Conservation (phyloP, 2,888 invertebrate species). For the Drosophila mimetica region DNA sequence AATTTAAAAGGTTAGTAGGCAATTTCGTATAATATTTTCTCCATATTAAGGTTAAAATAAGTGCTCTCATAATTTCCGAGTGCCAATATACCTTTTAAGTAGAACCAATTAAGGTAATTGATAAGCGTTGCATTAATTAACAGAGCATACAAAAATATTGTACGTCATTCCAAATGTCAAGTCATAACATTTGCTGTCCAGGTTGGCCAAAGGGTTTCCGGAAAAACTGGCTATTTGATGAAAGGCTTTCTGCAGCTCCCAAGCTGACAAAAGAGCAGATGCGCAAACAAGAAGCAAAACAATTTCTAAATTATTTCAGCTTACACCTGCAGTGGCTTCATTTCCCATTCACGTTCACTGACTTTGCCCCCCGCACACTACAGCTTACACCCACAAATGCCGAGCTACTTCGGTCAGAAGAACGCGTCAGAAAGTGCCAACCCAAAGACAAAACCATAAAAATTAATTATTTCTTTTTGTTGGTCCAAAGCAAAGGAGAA, state of each 20-base stretch:
- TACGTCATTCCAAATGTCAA: background rate
- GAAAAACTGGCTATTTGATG: background rate
- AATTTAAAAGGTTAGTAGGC: too few species aligned
- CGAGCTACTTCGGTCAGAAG: background rate
- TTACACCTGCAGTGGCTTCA: constrained; percentile 58
- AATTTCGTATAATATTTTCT: too few species aligned
- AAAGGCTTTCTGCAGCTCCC: constrained; percentile 8
- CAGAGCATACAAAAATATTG: too few species aligned
- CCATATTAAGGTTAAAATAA: too few species aligned
- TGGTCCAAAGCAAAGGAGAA: constrained; percentile 46
- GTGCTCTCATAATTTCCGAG: too few species aligned
- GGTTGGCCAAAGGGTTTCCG: too few species aligned
- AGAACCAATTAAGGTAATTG: too few species aligned
- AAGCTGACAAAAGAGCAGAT: constrained; percentile 9
- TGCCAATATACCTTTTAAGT: too few species aligned
- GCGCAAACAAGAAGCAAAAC: constrained; percentile 16
- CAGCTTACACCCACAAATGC: constrained; percentile 2
- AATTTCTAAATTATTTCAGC: constrained; percentile 64
- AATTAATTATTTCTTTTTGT: constrained; percentile 71
- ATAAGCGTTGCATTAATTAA: too few species aligned
- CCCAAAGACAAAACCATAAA: constrained; percentile 56
- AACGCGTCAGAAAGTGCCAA: constrained; percentile 14
- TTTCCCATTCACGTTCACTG: constrained; percentile 3
- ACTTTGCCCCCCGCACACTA: background rate
- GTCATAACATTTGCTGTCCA: too few species aligned